A percentile compares a stretch with the other conserved stretches of the same genome.
Conservation (phyloP, 1,140 invertebrate genomes). For the Semibalanus balanoides region DNA sequence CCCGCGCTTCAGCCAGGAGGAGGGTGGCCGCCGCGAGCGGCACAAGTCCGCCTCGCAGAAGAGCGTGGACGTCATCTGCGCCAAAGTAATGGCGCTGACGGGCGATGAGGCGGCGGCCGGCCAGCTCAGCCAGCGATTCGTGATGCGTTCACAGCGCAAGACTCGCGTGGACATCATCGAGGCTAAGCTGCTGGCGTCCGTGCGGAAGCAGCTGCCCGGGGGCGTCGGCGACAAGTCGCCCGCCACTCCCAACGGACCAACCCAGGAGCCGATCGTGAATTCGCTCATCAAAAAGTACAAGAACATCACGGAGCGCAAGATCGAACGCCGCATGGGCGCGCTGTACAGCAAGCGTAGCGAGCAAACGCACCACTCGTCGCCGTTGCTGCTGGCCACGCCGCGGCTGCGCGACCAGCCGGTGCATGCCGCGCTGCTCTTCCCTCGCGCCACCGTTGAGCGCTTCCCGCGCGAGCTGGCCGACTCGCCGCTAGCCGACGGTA, state of each 20-base stretch:
- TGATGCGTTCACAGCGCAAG: background rate
- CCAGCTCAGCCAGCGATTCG: background rate
- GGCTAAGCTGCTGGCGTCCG: background rate
- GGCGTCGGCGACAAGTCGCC: background rate
- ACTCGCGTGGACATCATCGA: background rate
- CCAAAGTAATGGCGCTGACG: background rate
- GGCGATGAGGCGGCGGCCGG: background rate
- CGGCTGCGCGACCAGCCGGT: background rate
- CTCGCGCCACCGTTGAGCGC: background rate
- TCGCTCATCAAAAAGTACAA: background rate
- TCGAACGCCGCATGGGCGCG: background rate
- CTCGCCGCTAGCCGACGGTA: background rate
- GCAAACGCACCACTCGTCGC: background rate
- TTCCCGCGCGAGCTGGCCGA: constrained; percentile 1
- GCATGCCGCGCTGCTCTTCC: background rate
- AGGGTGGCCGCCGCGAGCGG: background rate
- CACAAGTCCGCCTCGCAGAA: background rate
- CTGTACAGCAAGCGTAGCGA: background rate
- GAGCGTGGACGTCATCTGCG: background rate
- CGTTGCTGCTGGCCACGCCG: background rate
- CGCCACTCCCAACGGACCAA: background rate
- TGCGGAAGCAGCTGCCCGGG: background rate
- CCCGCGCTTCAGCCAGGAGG: background rate
- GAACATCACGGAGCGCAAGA: background rate
- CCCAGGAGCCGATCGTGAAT: background rate